Percentiles rank a stretch among this genome's conserved stretches.
Conservation (phyloP, 2,113 vertebrate species). For the Cathartes aura region DNA sequence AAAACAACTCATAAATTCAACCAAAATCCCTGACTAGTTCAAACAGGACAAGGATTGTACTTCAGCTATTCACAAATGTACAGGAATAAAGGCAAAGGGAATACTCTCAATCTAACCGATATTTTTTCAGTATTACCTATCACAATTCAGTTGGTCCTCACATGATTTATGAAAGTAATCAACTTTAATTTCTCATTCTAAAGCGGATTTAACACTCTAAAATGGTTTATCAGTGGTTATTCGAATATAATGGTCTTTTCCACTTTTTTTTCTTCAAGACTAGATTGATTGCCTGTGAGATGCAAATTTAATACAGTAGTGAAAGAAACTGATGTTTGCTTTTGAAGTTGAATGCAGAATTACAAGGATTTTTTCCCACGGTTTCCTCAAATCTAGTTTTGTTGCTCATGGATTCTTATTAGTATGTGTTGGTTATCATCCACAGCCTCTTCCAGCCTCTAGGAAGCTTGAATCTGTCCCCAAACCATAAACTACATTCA, state of each 20-base stretch:
- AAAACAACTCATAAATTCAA: not conserved
- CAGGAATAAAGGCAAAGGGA: not conserved
- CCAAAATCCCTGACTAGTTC: not conserved
- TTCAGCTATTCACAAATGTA: not conserved
- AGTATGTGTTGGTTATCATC: not conserved
- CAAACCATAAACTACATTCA: not conserved
- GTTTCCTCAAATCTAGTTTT: not conserved
- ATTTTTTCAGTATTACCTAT: not conserved
- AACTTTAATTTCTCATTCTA: not conserved
- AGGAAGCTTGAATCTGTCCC: not conserved
- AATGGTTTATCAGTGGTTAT: not conserved
- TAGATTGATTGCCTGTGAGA: not conserved
- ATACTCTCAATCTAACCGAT: not conserved
- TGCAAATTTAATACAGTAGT: not conserved
- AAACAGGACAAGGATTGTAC: not conserved
- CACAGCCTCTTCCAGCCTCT: not conserved
- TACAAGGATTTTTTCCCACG: not conserved
- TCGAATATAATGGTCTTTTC: not conserved
- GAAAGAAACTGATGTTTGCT: not conserved
- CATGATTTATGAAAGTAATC: not conserved
- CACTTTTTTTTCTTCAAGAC: not conserved
- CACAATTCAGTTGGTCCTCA: not conserved
- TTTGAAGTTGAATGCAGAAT: not conserved
- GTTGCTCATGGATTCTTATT: not conserved
- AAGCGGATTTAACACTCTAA: not conserved